These are phyloP conservation scores for Champsocephalus gunnari DNA, from an alignment of 2,797 vertebrate species.

Conservation along the genomic window DNA sequence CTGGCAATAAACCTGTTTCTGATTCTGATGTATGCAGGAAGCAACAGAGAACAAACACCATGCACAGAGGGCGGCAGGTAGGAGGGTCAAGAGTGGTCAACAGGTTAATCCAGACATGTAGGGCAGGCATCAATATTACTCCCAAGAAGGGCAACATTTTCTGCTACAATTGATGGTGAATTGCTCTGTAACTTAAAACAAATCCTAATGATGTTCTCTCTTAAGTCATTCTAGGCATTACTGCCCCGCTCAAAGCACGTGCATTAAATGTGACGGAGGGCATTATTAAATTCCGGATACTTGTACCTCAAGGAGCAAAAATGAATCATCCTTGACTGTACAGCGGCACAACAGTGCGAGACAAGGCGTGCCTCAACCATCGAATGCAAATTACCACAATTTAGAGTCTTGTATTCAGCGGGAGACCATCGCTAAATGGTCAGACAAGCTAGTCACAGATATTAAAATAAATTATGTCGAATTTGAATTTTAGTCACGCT, in stretches of 20 bases:
- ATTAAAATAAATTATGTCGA: slow-evolving; percentile 99
- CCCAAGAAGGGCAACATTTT: slow-evolving; percentile 4
- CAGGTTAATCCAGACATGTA: slow-evolving; percentile 18
- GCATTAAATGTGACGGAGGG: slow-evolving; percentile 71
- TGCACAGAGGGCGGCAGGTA: neutral
- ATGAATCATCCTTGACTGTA: slow-evolving; percentile 90
- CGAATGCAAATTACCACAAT: slow-evolving; percentile 98
- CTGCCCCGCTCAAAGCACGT: slow-evolving; percentile 24
- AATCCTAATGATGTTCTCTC: slow-evolving; percentile 31
- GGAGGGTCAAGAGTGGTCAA: neutral
- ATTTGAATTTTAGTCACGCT: slow-evolving; percentile 99
- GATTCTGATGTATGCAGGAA: neutral
- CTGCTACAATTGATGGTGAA: slow-evolving; percentile 22
- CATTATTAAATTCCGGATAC: slow-evolving; percentile 77
- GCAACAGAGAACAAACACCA: slow-evolving; percentile 1
- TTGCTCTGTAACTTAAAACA: slow-evolving; percentile 20
- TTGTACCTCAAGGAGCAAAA: slow-evolving; percentile 78
- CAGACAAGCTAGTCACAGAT: slow-evolving; percentile 99
- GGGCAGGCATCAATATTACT: slow-evolving; percentile 25
- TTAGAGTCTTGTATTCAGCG: slow-evolving; percentile 97
- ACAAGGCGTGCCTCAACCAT: slow-evolving; percentile 91
- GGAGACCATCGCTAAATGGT: slow-evolving; percentile 99
- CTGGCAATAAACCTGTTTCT: no score
- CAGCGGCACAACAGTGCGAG: slow-evolving; percentile 89
- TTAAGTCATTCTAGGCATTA: slow-evolving; percentile 22